A percentile compares a stretch with the other conserved stretches of the same genome.
phyloP scores from a whole-genome alignment of 2,797 vertebrate genomes.

The Argya squamiceps region DNA sequence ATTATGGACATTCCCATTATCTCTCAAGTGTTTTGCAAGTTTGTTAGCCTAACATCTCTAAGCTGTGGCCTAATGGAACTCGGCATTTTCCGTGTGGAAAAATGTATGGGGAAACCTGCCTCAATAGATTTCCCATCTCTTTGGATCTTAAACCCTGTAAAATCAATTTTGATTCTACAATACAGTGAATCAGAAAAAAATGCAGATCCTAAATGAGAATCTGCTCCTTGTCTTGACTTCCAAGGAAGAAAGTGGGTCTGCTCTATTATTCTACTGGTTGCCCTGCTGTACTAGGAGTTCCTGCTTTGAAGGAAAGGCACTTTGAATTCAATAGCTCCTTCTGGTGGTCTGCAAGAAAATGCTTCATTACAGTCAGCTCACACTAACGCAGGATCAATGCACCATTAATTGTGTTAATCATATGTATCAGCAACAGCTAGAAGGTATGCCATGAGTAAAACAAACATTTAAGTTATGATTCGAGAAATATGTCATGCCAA shows the following conservation, averaged over 20 bases:
- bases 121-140: neutral
- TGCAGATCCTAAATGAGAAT: neutral
- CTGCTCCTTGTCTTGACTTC: neutral
- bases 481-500: neutral
- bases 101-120: neutral
- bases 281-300: neutral
- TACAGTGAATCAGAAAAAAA: neutral
- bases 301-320: neutral
- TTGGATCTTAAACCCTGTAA: neutral
- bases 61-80: neutral
- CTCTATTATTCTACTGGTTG: neutral
- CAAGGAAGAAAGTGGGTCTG: neutral
- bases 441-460: neutral
- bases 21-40: neutral
- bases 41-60: neutral
- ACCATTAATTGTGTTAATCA: neutral
- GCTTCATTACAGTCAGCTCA: neutral
- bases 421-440: neutral
- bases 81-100: neutral
- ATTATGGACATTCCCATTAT: neutral
- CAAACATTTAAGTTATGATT: neutral
- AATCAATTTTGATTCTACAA: neutral
- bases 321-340: slow-evolving; percentile 56
- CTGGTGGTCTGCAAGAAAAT: slow-evolving; percentile 37
- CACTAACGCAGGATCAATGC: neutral